Percentiles rank a stretch among this genome's conserved stretches.
Conservation (phyloP, 2,888 invertebrate species). For the Calameuta idolon region DNA sequence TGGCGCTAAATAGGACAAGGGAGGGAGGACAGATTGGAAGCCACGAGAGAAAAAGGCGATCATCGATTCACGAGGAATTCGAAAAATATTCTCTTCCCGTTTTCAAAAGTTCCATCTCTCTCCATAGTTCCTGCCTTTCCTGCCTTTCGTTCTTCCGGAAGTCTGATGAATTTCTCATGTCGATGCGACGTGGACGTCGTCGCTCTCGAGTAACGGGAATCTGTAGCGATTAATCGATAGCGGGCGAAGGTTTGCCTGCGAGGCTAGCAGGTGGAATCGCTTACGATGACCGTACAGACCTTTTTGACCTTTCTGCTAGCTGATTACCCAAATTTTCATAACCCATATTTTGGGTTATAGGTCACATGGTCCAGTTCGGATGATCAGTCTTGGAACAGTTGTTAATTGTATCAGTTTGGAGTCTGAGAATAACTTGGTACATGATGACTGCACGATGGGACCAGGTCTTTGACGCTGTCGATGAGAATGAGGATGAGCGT, state of each 20-base stretch:
- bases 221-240: not conserved
- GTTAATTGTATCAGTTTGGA: not conserved
- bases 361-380: not conserved
- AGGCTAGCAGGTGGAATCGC: slow-evolving; percentile 1
- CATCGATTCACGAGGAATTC: not conserved
- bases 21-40: not conserved
- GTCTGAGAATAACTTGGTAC: not conserved
- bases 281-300: not conserved
- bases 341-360: not conserved
- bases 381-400: not conserved
- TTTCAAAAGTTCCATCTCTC: not conserved
- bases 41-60: not conserved
- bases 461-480: not conserved
- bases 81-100: not conserved
- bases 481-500: not conserved
- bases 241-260: not conserved
- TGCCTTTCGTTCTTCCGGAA: not conserved
- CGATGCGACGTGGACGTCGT: not conserved
- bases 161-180: too few relatives aligned
- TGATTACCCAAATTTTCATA: not conserved
- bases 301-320: not conserved
- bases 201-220: not conserved
- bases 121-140: not conserved
- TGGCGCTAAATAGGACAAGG: not conserved
- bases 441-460: not conserved